A percentile compares a stretch with the other conserved stretches of the same genome.
Evolutionary conservation across 1,140 invertebrate species (phyloP).

Genomic region (Drosophila pectinifera): DNA sequence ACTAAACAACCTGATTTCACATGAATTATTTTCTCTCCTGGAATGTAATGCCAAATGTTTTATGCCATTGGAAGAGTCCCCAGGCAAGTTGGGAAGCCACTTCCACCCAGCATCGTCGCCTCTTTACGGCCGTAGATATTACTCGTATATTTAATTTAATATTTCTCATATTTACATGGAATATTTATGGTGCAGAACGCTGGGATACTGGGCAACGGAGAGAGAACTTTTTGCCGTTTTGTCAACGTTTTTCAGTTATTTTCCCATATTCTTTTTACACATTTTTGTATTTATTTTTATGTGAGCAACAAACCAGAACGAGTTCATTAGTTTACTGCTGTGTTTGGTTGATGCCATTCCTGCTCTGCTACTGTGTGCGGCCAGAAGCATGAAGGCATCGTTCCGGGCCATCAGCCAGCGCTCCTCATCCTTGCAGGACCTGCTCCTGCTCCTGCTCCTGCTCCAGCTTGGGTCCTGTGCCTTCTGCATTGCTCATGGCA

Average conservation of each 20-base stretch:
- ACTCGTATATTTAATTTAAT: slow-evolving; percentile 56
- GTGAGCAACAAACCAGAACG: slow-evolving; percentile 48
- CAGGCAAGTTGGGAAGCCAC: slow-evolving; percentile 1
- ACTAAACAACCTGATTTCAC: slow-evolving; percentile 7
- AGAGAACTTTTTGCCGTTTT: slow-evolving; percentile 56
- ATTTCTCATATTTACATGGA: slow-evolving; percentile 60
- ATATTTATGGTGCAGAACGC: slow-evolving; percentile 50
- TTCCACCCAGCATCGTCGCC: slow-evolving; percentile 1
- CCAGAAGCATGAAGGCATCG: slow-evolving; percentile 36
- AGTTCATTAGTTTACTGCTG: slow-evolving; percentile 66
- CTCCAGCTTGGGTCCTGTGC: not conserved
- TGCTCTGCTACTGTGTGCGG: slow-evolving; percentile 26
- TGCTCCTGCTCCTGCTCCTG: slow-evolving; percentile 4
- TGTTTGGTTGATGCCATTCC: slow-evolving; percentile 30
- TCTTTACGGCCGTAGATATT: slow-evolving; percentile 37
- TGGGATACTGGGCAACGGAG: slow-evolving; percentile 6
- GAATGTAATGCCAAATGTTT: slow-evolving; percentile 32
- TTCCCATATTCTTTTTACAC: slow-evolving; percentile 2
- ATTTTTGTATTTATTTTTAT: slow-evolving; percentile 26
- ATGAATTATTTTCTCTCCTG: slow-evolving; percentile 16
- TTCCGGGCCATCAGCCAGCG: slow-evolving; percentile 41
- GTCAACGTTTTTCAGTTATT: slow-evolving; percentile 42
- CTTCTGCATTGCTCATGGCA: slow-evolving; percentile 36
- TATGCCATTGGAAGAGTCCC: slow-evolving; percentile 24
- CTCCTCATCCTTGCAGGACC: slow-evolving; percentile 21